Conservation (phyloP, 2,888 invertebrate species). For the Loripinus fragilis region DNA sequence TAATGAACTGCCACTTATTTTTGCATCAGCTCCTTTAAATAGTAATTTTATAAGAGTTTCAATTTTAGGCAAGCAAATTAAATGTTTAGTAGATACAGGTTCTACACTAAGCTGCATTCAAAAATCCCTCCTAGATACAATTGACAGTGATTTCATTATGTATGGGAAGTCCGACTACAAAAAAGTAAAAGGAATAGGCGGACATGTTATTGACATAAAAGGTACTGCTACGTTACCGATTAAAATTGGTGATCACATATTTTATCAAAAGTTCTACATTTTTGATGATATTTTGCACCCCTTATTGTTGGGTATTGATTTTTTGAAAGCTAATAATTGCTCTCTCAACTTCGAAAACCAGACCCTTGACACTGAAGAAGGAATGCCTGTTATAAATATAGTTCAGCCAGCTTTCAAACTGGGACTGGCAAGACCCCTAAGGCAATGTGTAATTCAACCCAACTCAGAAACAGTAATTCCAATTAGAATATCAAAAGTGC, state of each 20-base stretch:
- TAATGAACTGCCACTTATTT: background rate
- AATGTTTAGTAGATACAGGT: conserved; percentile 22
- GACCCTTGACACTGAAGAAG: conserved; percentile 2
- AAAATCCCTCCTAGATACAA: conserved; percentile 29
- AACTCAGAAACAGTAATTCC: conserved; percentile 25
- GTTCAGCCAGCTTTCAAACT: background rate
- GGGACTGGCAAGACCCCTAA: conserved; percentile 27
- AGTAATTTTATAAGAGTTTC: conserved; percentile 20
- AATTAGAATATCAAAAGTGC: conserved; percentile 30
- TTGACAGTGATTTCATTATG: background rate
- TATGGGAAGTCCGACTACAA: background rate
- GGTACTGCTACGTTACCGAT: conserved; percentile 21
- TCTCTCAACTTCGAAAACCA: conserved; percentile 22
- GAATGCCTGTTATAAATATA: conserved; percentile 4
- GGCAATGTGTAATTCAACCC: conserved; percentile 13
- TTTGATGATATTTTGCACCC: conserved; percentile 39
- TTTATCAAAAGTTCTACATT: conserved; percentile 37
- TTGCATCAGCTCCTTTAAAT: background rate
- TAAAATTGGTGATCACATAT: conserved; percentile 10
- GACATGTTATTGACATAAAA: conserved; percentile 19
- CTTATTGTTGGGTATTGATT: conserved; percentile 31
- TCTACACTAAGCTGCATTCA: conserved; percentile 28
- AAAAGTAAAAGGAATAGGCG: conserved; percentile 36
- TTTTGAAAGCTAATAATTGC: conserved; percentile 32
- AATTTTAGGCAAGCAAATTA: background rate